phyloP scores from a whole-genome alignment of 2,888 invertebrate species.

The Horisme vitalbata region DNA sequence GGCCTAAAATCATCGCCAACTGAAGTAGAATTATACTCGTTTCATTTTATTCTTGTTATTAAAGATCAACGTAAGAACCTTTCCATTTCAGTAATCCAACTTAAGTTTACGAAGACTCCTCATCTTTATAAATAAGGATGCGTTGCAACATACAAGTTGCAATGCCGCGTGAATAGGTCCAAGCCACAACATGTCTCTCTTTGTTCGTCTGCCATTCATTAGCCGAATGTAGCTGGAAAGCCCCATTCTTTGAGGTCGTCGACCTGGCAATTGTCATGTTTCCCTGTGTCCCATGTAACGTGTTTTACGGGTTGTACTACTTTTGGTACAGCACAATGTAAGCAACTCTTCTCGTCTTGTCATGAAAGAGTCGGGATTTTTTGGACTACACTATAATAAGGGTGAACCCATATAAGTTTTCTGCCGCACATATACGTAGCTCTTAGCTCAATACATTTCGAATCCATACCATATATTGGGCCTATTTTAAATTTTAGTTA shows the following conservation, averaged over 20 bases:
- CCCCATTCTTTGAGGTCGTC: conserved; percentile 73
- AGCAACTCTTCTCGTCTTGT: conserved; percentile 42
- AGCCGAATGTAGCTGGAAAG: conserved; percentile 69
- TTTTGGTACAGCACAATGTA: conserved; percentile 50
- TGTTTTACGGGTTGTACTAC: conserved; percentile 66
- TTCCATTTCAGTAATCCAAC: neutral
- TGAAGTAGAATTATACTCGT: no score
- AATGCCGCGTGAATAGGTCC: conserved; percentile 54
- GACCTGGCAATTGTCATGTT: conserved; percentile 70
- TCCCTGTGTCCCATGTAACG: conserved; percentile 63
- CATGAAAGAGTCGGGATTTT: neutral
- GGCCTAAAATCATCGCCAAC: no score
- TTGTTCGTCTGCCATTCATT: conserved; percentile 78
- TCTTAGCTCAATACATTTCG: no score
- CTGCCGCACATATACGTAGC: no score
- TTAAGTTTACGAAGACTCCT: neutral
- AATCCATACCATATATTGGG: no score
- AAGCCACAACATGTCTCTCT: conserved; percentile 55
- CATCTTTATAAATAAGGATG: conserved; percentile 8
- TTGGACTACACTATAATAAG: neutral
- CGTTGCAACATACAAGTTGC: conserved; percentile 47
- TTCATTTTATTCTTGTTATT: no score
- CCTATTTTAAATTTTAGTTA: no score
- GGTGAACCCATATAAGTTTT: no score
- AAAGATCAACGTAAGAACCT: no score